phyloP scores from a whole-genome alignment of 2,888 invertebrate genomes.

The Troglohyphantes excavatus region DNA sequence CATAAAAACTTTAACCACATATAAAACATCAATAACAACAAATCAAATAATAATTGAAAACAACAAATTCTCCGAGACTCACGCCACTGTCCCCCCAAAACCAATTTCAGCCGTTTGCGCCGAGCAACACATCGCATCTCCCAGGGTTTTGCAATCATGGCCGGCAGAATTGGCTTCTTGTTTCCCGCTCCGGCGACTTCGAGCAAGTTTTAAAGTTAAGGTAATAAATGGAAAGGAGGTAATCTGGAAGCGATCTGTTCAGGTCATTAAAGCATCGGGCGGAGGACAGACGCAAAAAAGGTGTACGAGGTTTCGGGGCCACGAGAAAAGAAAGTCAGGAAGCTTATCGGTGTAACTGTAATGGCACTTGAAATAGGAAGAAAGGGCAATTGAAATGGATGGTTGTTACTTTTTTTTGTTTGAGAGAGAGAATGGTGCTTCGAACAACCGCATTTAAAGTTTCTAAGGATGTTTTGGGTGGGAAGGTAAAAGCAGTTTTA shows the following conservation, averaged over 20 bases:
- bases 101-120: not conserved
- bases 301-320: not conserved
- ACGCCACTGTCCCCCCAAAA: constrained; percentile 7
- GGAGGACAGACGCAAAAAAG: not conserved
- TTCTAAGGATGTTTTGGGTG: constrained; percentile 1
- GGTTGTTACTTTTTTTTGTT: constrained; percentile 36
- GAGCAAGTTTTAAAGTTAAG: constrained; percentile 69
- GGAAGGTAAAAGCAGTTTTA: not conserved
- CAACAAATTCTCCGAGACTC: too few species aligned
- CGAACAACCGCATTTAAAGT: constrained; percentile 38
- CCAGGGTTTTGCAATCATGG: constrained; percentile 67
- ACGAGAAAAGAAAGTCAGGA: not conserved
- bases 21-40: too few species aligned
- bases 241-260: constrained; percentile 75
- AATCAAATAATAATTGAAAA: too few species aligned
- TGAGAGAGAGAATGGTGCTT: constrained; percentile 1
- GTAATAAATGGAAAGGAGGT: constrained; percentile 73
- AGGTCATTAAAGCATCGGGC: constrained; percentile 67
- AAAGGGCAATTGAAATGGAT: constrained; percentile 61
- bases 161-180: constrained; percentile 57
- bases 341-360: constrained; percentile 34
- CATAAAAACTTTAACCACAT: too few species aligned
- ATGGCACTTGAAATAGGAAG: constrained; percentile 52
- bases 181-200: constrained; percentile 44
- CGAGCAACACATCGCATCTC: constrained; percentile 40